Conservation (phyloP, 2,888 invertebrate genomes). For the Athrips mouffetella region DNA sequence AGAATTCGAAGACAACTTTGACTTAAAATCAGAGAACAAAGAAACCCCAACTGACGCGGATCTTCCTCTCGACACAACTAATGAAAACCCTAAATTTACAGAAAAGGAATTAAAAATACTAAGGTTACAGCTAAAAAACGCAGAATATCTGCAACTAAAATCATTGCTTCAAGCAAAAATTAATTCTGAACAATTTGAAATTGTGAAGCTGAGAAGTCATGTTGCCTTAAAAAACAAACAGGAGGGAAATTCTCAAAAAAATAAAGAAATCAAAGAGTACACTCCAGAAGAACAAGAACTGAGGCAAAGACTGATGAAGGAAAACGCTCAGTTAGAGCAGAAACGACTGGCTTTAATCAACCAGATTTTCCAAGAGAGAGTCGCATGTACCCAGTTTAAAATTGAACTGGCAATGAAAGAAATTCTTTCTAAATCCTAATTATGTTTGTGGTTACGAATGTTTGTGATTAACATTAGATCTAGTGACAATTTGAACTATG, state of each 20-base stretch:
- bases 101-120: constrained; percentile 78
- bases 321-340: constrained; percentile 82
- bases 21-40: constrained; percentile 45
- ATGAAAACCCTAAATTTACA: constrained; percentile 73
- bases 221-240: constrained; percentile 71
- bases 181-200: constrained; percentile 85
- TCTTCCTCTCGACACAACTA: constrained; percentile 35
- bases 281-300: constrained; percentile 63
- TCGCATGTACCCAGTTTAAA: constrained; percentile 84
- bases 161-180: constrained; percentile 83
- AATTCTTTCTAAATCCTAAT: constrained; percentile 64
- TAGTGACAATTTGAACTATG: no score
- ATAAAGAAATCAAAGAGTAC: constrained; percentile 57
- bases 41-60: constrained; percentile 35
- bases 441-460: neutral
- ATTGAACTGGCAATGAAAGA: constrained; percentile 82
- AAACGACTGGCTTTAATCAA: constrained; percentile 82
- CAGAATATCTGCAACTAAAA: constrained; percentile 82
- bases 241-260: constrained; percentile 43
- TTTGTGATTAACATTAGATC: neutral
- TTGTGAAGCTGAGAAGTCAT: constrained; percentile 80
- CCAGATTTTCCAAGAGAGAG: constrained; percentile 85
- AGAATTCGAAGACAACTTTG: constrained; percentile 46
- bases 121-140: constrained; percentile 81
- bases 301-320: constrained; percentile 70